These are phyloP conservation scores for Coranthus polyacanthus DNA, from an alignment of 2,797 vertebrate genomes.

Conservation along the genomic window DNA sequence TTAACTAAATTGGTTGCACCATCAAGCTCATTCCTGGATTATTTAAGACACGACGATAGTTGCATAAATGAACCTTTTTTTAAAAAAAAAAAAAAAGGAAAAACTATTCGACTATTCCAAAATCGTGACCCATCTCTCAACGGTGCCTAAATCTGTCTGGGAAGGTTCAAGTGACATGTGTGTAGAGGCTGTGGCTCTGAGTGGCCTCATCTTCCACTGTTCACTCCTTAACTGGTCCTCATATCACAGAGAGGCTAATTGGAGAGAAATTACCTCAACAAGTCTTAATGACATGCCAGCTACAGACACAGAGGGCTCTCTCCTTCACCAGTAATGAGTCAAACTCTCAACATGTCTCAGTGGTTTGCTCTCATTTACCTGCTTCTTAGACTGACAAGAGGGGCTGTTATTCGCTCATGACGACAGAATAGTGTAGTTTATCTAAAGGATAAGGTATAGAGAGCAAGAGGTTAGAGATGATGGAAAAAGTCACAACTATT, in stretches of 20 bases:
- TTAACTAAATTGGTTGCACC: too few relatives aligned
- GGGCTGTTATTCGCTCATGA: constrained; percentile 16
- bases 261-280: constrained; percentile 79
- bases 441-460: constrained; percentile 17
- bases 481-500: neutral
- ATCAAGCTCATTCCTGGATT: too few relatives aligned
- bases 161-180: constrained; percentile 49
- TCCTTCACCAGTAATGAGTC: constrained; percentile 62
- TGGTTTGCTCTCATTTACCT: constrained; percentile 58
- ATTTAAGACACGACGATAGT: too few relatives aligned
- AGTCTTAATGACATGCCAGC: constrained; percentile 71
- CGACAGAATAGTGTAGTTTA: neutral
- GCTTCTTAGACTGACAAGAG: constrained; percentile 29
- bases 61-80: too few relatives aligned
- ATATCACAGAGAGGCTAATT: constrained; percentile 72
- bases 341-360: constrained; percentile 55
- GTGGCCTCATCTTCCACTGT: constrained; percentile 50
- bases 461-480: constrained; percentile 2
- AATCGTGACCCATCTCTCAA: neutral
- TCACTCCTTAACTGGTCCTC: constrained; percentile 71
- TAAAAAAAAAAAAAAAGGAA: too few relatives aligned
- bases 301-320: constrained; percentile 66
- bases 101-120: too few relatives aligned
- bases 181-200: constrained; percentile 34
- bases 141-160: constrained; percentile 18